These are phyloP conservation scores for Phrynosoma blainvillii DNA, from an alignment of 2,113 vertebrate genomes.

Conservation along the genomic window DNA sequence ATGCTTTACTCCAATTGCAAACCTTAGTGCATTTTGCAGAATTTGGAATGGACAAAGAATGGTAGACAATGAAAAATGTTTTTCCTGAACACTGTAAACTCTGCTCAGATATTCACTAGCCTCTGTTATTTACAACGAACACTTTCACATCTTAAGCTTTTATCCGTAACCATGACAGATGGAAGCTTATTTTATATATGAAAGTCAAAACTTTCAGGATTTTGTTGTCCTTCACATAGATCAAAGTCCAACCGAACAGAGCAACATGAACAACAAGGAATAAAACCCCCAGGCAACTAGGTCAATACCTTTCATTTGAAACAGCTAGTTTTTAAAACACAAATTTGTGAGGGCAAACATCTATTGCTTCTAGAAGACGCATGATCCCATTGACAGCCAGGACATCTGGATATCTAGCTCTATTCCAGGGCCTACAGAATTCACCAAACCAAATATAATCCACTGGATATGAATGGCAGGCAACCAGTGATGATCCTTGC, in stretches of 20 bases:
- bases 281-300: not conserved
- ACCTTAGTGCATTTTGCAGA: not conserved
- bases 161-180: not conserved
- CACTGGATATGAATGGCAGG: not conserved
- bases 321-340: not conserved
- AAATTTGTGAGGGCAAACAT: not conserved
- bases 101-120: not conserved
- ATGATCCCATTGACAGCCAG: not conserved
- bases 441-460: not conserved
- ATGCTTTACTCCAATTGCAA: not conserved
- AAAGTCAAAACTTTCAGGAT: slow-evolving; percentile 14
- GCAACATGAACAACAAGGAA: not conserved
- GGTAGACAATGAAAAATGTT: not conserved
- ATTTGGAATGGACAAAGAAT: not conserved
- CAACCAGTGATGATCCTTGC: not conserved
- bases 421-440: not conserved
- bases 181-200: not conserved
- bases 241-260: not conserved
- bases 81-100: not conserved
- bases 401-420: not conserved
- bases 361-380: not conserved
- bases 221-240: not conserved
- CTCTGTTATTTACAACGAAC: not conserved
- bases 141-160: not conserved
- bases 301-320: not conserved